A percentile compares a stretch with the other conserved stretches of the same genome.
These are phyloP conservation scores for Drosophila bunnanda DNA, from an alignment of 2,888 invertebrate species.

Conservation along the genomic window DNA sequence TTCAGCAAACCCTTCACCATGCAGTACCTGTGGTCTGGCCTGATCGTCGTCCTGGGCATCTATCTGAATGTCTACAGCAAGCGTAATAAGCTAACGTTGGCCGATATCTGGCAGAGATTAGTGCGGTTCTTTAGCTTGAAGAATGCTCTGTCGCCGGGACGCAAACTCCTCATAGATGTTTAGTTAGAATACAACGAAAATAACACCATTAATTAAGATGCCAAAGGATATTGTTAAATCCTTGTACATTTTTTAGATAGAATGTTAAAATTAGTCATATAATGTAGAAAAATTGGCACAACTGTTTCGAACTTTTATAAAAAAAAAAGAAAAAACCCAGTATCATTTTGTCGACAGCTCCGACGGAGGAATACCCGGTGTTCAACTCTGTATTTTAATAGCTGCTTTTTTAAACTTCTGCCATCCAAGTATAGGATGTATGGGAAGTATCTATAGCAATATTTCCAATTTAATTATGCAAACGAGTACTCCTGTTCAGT, in stretches of 20 bases:
- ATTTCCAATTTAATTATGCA: neutral
- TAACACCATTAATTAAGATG: neutral
- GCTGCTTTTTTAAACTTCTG: neutral
- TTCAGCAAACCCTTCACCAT: constrained; percentile 97
- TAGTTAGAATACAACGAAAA: constrained; percentile 53
- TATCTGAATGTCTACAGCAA: constrained; percentile 97
- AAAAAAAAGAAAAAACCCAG: neutral
- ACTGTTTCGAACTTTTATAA: constrained; percentile 31
- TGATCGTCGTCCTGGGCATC: constrained; percentile 94
- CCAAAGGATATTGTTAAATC: neutral
- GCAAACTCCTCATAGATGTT: constrained; percentile 81
- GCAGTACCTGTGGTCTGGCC: constrained; percentile 96
- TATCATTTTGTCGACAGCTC: neutral
- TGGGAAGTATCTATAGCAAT: neutral
- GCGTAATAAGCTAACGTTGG: constrained; percentile 85
- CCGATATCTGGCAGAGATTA: constrained; percentile 71
- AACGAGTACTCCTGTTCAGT: too few species aligned
- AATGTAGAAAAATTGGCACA: constrained; percentile 53
- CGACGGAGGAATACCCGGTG: neutral
- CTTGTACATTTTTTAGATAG: neutral
- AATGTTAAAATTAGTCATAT: neutral
- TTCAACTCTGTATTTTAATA: neutral
- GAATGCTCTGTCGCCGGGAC: constrained; percentile 64
- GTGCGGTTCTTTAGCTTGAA: constrained; percentile 42
- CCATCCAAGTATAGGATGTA: neutral